Conservation (phyloP, 1,140 invertebrate genomes). For the Drosophila varians region DNA sequence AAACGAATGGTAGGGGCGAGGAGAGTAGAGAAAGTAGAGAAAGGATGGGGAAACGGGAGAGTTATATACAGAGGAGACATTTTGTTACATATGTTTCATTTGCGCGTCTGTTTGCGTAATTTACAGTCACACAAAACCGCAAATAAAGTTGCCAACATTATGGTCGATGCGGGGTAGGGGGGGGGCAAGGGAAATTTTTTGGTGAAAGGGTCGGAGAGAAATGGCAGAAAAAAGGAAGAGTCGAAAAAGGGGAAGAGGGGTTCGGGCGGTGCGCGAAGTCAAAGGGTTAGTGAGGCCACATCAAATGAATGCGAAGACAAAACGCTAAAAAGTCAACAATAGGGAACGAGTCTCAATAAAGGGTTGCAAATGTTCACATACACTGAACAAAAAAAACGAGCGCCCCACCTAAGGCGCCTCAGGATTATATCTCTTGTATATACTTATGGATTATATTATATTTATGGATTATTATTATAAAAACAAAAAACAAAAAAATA, state of each 20-base stretch:
- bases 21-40: background rate
- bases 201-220: background rate
- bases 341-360: slow-evolving; percentile 40
- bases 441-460: background rate
- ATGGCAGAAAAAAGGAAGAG: too few relatives aligned
- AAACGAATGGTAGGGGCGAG: background rate
- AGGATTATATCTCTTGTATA: too few relatives aligned
- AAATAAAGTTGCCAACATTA: slow-evolving; percentile 78
- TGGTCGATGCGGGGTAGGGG: slow-evolving; percentile 25
- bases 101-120: slow-evolving; percentile 76
- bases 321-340: slow-evolving; percentile 77
- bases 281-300: slow-evolving; percentile 36
- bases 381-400: slow-evolving; percentile 5
- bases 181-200: background rate
- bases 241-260: background rate
- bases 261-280: background rate
- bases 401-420: too few relatives aligned
- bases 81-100: slow-evolving; percentile 76
- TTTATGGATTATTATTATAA: background rate
- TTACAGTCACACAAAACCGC: slow-evolving; percentile 78
- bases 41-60: slow-evolving; percentile 15
- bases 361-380: slow-evolving; percentile 40
- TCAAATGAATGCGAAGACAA: slow-evolving; percentile 68
- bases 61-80: slow-evolving; percentile 39
- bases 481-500: background rate